Evolutionary conservation across 2,888 invertebrate species (phyloP).

Genomic region (Stenchaetothrips biformis): DNA sequence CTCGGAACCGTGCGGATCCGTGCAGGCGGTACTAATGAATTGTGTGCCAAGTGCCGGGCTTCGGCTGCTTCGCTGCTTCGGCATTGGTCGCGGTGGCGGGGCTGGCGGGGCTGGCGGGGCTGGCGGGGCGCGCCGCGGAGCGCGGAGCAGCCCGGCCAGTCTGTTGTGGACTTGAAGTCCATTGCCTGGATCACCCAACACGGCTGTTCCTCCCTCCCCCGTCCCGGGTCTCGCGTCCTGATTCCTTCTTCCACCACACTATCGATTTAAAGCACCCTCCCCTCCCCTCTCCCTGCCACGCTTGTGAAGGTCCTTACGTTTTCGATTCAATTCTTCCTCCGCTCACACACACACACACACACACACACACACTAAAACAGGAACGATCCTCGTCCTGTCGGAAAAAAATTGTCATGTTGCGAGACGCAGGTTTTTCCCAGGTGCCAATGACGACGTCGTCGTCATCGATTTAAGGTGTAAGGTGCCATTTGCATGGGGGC

Average conservation of each 20-base stretch:
- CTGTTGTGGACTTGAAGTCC: background rate
- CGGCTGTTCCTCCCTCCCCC: background rate
- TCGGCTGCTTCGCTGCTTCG: background rate
- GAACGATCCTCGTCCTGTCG: no score
- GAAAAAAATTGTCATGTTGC: no score
- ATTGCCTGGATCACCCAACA: constrained; percentile 16
- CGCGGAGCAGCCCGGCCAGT: background rate
- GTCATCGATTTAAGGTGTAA: no score
- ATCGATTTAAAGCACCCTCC: constrained; percentile 13
- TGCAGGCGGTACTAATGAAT: no score
- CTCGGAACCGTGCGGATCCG: no score
- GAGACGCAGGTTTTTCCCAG: no score
- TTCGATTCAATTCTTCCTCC: constrained; percentile 4
- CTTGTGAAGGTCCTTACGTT: background rate
- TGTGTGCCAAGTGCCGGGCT: no score
- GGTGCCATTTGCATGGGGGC: no score
- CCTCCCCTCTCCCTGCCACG: background rate
- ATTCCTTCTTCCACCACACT: constrained; percentile 20
- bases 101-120: background rate
- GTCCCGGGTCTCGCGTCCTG: constrained; percentile 13
- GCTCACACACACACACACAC: background rate
- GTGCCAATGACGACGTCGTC: no score
- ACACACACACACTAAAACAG: no score
- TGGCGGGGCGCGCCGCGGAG: background rate
- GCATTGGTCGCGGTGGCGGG: background rate